phyloP scores from a whole-genome alignment of 2,113 vertebrate species.

The Sialia sialis region DNA sequence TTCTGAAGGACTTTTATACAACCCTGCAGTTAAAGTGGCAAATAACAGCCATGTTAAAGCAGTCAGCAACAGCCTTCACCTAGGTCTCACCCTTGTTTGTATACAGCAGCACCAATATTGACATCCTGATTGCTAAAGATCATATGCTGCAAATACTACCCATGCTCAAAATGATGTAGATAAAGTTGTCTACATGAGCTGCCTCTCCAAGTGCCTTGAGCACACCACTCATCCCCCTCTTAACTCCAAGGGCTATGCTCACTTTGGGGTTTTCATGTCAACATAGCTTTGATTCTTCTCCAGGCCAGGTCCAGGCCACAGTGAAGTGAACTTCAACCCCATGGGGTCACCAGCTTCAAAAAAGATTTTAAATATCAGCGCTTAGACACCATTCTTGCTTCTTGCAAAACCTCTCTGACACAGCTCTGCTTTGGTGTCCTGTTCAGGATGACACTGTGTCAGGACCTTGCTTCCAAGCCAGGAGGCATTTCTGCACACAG shows the following conservation, averaged over 20 bases:
- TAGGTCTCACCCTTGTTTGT: not conserved
- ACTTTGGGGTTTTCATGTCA: not conserved
- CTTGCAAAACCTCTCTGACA: not conserved
- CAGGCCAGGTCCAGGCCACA: not conserved
- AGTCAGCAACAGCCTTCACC: not conserved
- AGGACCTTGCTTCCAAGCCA: not conserved
- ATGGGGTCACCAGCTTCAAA: not conserved
- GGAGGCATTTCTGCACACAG: not conserved
- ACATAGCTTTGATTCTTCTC: not conserved
- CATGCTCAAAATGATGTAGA: not conserved
- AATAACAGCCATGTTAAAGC: not conserved
- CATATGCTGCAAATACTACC: not conserved
- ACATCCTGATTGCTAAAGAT: not conserved
- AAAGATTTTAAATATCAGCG: not conserved
- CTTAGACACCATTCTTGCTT: not conserved
- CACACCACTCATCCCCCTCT: not conserved
- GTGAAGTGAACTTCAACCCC: not conserved
- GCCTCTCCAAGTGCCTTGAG: not conserved
- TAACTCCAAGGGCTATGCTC: not conserved
- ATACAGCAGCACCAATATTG: not conserved
- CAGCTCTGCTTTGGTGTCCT: not conserved
- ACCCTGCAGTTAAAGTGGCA: not conserved
- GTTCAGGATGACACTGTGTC: not conserved
- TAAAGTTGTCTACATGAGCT: not conserved
- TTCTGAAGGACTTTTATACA: not conserved